Evolutionary conservation across 2,888 invertebrate species (phyloP), one percentile per base, ranked within the genome.

Genomic region (Hydropsyche betteni): DNA sequence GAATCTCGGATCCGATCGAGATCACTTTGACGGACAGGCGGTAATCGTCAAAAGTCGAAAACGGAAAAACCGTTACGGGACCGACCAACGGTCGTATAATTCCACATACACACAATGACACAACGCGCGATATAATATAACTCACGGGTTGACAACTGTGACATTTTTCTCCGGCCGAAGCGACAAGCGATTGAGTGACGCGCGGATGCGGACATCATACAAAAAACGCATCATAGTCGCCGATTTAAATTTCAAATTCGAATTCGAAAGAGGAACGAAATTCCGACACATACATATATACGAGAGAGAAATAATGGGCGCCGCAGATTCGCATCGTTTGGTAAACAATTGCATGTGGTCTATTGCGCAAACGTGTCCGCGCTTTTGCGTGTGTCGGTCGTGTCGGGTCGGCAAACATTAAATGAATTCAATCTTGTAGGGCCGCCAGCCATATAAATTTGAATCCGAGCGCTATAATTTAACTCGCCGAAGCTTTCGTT

Each of bases 131-230:
- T 44, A 44, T 44, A 44, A 44, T 44, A 44, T 44, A 44, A 44
- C 34, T 64, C 36, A 12, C 68, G 52, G 16, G 68, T 53, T 72
- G 68, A 58, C 69, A 69, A 55, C 34, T 75, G 50, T 75, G 75
- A 75, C 75, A 75, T 71, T 75, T 75, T 75, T 77, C 76, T 74
- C 10, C 44, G 74, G 76, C 70, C 71, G 34, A 74, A 53, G 51
- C 71, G 61, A 64, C 76, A 76, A 76, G 71, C 74, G 76, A 77
- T 53, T 70, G 75, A 75, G 55, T 61, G 76, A 74, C 74, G 74
- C 61, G 74, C 34, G 53, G 53, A 64, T 64, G 34, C n/a, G 44
- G 44, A 44, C 44, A 44, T 8, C 7, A 44, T 10, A 44, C 44
- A 44, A 44, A 44, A 44, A 44, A 44, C 44, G 10, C 44, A 44